Conservation (phyloP, 2,113 vertebrate species). For the Xenopus laevis region DNA sequence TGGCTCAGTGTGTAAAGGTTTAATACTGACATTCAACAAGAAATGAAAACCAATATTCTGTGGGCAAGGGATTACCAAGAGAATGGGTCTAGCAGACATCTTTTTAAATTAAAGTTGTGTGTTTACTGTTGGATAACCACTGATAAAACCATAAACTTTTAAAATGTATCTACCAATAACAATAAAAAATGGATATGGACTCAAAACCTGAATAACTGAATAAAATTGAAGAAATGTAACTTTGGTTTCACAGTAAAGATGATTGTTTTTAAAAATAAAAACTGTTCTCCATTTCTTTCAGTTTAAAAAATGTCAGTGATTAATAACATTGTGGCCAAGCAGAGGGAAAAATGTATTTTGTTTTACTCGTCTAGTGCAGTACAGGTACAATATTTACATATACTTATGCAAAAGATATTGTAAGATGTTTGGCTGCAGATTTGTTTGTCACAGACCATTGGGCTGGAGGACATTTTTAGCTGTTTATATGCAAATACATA, state of each 20-base stretch:
- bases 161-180: slow-evolving; percentile 49
- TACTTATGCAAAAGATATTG: too few species aligned
- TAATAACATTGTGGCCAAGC: too few species aligned
- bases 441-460: too few species aligned
- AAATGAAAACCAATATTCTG: slow-evolving; percentile 57
- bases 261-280: background rate
- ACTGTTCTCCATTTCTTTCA: too few species aligned
- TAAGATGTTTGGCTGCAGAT: too few species aligned
- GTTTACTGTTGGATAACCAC: slow-evolving; percentile 54
- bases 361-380: too few species aligned
- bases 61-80: slow-evolving; percentile 53
- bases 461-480: too few species aligned
- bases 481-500: too few species aligned
- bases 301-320: too few species aligned
- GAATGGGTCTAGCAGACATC: slow-evolving; percentile 40
- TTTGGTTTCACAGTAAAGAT: background rate
- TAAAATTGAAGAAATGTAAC: slow-evolving; percentile 8
- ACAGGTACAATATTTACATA: too few species aligned
- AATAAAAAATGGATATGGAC: slow-evolving; percentile 22
- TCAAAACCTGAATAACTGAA: slow-evolving; percentile 29
- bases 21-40: slow-evolving; percentile 60
- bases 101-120: slow-evolving; percentile 57
- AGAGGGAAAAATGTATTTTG: too few species aligned
- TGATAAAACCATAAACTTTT: slow-evolving; percentile 48
- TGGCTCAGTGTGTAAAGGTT: slow-evolving; percentile 54